Conservation (phyloP, 2,113 vertebrate genomes). For the Phyllostomus hastatus region DNA sequence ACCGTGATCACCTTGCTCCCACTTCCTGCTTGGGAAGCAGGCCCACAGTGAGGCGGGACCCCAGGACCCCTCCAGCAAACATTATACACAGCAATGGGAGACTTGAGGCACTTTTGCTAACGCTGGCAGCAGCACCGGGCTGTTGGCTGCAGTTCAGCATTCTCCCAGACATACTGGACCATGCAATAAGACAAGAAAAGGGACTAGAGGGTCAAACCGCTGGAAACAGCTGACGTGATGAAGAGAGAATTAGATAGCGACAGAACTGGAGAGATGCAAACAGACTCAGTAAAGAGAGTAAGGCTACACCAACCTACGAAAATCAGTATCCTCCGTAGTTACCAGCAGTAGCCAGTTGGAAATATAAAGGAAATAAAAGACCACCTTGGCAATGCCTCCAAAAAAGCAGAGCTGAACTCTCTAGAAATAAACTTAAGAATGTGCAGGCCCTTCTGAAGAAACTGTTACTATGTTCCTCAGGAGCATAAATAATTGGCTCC, state of each 20-base stretch:
- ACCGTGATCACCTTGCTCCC: neutral
- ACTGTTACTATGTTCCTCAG: accelerated
- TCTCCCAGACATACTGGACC: accelerated
- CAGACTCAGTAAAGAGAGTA: neutral
- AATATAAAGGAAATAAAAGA: neutral
- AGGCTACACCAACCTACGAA: neutral
- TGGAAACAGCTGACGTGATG: neutral
- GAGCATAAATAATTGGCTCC: neutral
- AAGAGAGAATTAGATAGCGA: neutral
- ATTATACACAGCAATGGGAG: accelerated
- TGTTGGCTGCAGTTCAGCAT: accelerated
- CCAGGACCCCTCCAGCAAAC: neutral
- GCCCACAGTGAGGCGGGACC: accelerated
- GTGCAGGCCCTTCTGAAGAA: neutral
- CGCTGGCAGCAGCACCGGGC: neutral
- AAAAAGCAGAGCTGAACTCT: neutral
- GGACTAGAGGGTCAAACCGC: neutral
- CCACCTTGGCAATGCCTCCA: neutral
- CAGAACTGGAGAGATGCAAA: neutral
- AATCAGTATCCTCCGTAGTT: neutral
- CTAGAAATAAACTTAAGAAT: neutral
- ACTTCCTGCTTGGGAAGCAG: neutral
- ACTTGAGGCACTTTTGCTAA: neutral
- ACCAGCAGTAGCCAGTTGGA: neutral
- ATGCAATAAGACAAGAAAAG: no score